Evolutionary conservation across 2,797 vertebrate genomes (phyloP), one percentile per base, ranked within the genome.

Genomic region (Sebastes dallii): DNA sequence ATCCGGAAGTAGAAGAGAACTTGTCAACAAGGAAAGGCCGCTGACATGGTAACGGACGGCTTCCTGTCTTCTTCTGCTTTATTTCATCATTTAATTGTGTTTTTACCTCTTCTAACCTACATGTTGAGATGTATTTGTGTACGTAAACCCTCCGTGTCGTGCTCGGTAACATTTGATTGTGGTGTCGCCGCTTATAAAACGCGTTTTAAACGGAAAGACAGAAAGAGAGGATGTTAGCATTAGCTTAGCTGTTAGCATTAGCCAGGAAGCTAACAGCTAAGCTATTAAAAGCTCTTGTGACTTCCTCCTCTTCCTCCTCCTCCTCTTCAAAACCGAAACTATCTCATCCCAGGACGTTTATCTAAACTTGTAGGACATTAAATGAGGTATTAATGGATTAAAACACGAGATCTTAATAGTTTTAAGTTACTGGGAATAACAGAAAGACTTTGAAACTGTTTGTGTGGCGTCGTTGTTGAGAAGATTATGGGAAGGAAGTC

Each of bases 11-110:
- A 34, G 75, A 24, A 77, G 60, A 61, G 81, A 88, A 91, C 73
- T 94, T 95, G 93, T 95, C 95, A 96, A 96, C 93, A 95, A 89
- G 86, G 86, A 91, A 69, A 16, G 89, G 91, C 93, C 88, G 82
- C 85, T 52, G 77, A 91, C 50, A 89, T 78, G 94, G 94, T 94
- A 90, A 92, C 60, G 83, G 76, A 77, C 54, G 6, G 5, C 52
- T 72, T 72, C 29, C 5, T 20, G 25, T 29, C 18, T 20, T 71
- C n/a, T 69, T 39, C 5, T 39, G 4, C 36, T 39, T 39, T 14
- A 39, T 39, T 67, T 61, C 56, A 3, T 22, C 2, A 1, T 68
- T 78, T 77, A 52, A 8, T 6, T 0, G 0, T 6, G 1, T 66
- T 20, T 0, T 29, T 18, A 0, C 0, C 9, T 3, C 24, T n/a